Conservation (phyloP, 2,888 invertebrate genomes). For the Troides oblongomaculatus region DNA sequence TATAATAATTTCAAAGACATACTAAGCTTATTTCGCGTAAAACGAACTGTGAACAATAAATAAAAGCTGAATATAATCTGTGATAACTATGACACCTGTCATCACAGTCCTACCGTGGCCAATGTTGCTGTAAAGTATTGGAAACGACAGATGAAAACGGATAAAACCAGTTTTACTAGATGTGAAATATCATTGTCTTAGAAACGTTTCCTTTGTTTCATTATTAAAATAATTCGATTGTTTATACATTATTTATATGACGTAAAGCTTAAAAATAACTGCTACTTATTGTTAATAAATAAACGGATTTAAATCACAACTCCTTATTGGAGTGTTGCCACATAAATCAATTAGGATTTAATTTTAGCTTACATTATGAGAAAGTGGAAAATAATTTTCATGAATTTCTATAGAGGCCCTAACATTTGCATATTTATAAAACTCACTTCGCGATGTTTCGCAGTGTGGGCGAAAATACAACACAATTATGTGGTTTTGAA, state of each 20-base stretch:
- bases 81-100: no score
- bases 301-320: background rate
- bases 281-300: background rate
- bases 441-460: conserved; percentile 12
- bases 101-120: no score
- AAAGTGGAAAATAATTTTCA: conserved; percentile 25
- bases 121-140: no score
- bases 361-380: conserved; percentile 24
- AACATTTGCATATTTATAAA: conserved; percentile 66
- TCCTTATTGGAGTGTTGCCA: background rate
- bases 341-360: conserved; percentile 22
- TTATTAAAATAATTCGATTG: background rate
- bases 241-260: background rate
- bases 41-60: no score
- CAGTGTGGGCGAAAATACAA: conserved; percentile 1
- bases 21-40: no score
- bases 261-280: background rate
- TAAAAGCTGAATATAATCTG: no score
- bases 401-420: conserved; percentile 49
- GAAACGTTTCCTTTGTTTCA: background rate
- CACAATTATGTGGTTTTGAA: background rate
- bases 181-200: no score
- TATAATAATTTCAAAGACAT: no score
- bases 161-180: no score
- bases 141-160: no score